Evolutionary conservation across 1,140 invertebrate species (phyloP).

Genomic region (Drosophila kanapiae): DNA sequence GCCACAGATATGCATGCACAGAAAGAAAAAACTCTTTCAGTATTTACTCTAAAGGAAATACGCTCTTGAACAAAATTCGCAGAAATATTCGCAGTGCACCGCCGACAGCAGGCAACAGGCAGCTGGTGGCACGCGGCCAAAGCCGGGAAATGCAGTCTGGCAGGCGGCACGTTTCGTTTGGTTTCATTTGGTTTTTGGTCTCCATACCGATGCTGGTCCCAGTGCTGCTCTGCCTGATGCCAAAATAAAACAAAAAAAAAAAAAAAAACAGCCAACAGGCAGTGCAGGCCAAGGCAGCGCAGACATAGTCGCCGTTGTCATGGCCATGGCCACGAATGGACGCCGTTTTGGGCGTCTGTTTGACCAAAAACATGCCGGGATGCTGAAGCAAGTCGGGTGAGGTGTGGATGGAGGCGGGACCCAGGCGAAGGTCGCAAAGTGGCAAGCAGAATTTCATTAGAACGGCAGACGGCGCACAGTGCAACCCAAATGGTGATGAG

Average conservation of each 20-base stretch:
- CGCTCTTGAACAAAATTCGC: neutral
- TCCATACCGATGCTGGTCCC: slow-evolving; percentile 54
- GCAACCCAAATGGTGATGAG: slow-evolving; percentile 68
- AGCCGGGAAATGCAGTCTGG: slow-evolving; percentile 42
- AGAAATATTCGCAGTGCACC: neutral
- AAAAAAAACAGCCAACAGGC: slow-evolving; percentile 26
- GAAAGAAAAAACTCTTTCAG: neutral
- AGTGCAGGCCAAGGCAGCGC: slow-evolving; percentile 8
- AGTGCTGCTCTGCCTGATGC: slow-evolving; percentile 29
- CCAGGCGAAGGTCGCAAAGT: slow-evolving; percentile 62
- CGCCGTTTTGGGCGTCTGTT: slow-evolving; percentile 64
- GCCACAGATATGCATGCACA: slow-evolving; percentile 64
- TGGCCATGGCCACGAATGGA: slow-evolving; percentile 54
- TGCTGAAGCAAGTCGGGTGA: neutral
- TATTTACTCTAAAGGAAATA: neutral
- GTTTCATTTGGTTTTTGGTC: slow-evolving; percentile 53
- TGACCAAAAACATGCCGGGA: slow-evolving; percentile 68
- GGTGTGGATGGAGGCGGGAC: neutral
- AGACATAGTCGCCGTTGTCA: slow-evolving; percentile 13
- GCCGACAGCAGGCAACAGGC: slow-evolving; percentile 40
- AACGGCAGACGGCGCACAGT: slow-evolving; percentile 36
- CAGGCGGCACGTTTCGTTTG: slow-evolving; percentile 42
- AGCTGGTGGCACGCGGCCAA: slow-evolving; percentile 39
- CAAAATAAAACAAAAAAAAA: slow-evolving; percentile 81
- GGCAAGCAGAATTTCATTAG: slow-evolving; percentile 71